Percentiles rank a stretch among this genome's conserved stretches.
phyloP scores from a whole-genome alignment of 2,888 invertebrate species.

The Trilocha varians region DNA sequence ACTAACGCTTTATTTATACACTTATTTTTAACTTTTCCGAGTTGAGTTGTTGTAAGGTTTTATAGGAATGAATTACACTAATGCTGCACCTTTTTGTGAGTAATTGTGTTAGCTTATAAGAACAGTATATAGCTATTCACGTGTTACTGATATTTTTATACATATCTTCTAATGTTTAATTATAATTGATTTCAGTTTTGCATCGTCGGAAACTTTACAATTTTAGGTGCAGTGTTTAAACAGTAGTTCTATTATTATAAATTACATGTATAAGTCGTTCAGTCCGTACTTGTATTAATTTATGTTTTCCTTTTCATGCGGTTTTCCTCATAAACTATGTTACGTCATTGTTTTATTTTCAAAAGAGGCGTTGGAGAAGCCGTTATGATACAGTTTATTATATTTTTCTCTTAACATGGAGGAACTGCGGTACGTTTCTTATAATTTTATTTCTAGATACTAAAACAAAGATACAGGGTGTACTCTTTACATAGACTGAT shows the following conservation, averaged over 20 bases:
- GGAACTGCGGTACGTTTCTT: background rate
- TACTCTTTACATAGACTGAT: no score
- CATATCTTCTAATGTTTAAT: background rate
- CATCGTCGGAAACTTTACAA: constrained; percentile 39
- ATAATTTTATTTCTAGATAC: background rate
- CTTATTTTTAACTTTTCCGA: background rate
- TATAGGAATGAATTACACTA: background rate
- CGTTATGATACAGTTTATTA: no score
- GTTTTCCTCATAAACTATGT: background rate
- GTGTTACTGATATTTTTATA: background rate
- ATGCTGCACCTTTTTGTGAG: background rate
- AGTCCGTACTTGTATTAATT: constrained; percentile 5
- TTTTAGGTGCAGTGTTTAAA: constrained; percentile 32
- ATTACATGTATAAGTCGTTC: constrained; percentile 6
- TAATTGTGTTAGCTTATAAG: background rate
- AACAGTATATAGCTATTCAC: no score
- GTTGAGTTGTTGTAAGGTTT: background rate
- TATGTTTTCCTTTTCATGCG: background rate
- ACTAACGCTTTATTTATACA: background rate
- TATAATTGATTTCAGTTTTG: constrained; percentile 16
- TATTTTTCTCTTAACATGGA: no score
- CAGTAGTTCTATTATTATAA: constrained; percentile 19
- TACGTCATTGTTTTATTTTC: background rate
- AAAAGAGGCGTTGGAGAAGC: background rate
- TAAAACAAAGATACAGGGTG: background rate